These are phyloP conservation scores for Leptinotarsa haldemani DNA, from an alignment of 2,888 invertebrate species.

Conservation along the genomic window DNA sequence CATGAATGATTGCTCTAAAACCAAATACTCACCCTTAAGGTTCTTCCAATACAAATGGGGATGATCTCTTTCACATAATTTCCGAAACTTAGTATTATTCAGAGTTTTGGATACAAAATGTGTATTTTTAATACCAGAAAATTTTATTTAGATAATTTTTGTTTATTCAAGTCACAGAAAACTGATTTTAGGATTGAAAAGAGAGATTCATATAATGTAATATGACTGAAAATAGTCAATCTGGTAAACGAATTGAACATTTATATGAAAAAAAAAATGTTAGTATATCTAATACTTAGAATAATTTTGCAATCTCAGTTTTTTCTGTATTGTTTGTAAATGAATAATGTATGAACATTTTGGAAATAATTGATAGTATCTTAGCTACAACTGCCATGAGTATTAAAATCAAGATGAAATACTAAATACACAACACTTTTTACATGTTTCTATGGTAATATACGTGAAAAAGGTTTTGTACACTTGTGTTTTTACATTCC, in stretches of 20 bases:
- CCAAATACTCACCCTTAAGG: too few relatives aligned
- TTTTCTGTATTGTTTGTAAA: not conserved
- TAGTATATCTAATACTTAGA: not conserved
- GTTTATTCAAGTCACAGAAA: not conserved
- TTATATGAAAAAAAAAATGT: not conserved
- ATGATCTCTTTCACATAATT: too few relatives aligned
- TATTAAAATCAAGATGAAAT: constrained; percentile 1
- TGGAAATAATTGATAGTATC: constrained; percentile 1
- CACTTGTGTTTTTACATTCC: constrained; percentile 53
- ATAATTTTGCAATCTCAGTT: not conserved
- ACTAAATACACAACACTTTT: constrained; percentile 8
- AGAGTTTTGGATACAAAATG: too few relatives aligned
- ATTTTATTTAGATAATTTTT: too few relatives aligned
- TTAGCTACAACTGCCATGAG: constrained; percentile 15
- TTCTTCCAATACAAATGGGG: too few relatives aligned
- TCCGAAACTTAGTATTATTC: too few relatives aligned
- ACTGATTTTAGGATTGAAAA: not conserved
- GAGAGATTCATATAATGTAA: not conserved
- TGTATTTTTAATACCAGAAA: too few relatives aligned
- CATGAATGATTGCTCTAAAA: too few relatives aligned
- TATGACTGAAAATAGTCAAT: constrained; percentile 1
- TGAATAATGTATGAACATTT: not conserved
- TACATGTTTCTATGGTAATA: constrained; percentile 6
- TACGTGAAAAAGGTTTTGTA: constrained; percentile 32
- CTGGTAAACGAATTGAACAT: not conserved